Evolutionary conservation across 2,888 invertebrate species (phyloP).

Genomic region (Trichopoda pennipes): DNA sequence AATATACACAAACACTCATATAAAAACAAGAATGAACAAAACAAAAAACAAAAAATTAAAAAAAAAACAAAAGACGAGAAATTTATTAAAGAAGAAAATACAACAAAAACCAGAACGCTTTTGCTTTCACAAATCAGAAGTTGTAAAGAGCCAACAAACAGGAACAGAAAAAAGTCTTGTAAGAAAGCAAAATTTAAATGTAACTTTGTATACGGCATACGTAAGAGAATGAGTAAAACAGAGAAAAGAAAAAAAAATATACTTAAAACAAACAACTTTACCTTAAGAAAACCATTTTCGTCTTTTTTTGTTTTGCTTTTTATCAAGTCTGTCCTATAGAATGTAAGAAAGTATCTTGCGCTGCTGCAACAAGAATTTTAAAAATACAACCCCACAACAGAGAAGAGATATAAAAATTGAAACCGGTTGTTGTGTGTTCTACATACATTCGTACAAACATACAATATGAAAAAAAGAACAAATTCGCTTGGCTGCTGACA

Average conservation of each 20-base stretch:
- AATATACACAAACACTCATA: constrained; percentile 24
- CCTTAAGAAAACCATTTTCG: constrained; percentile 23
- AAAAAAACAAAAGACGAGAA: constrained; percentile 49
- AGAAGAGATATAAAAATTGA: constrained; percentile 24
- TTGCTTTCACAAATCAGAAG: constrained; percentile 71
- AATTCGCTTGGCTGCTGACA: no score
- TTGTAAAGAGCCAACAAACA: constrained; percentile 70
- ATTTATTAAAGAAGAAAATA: constrained; percentile 44
- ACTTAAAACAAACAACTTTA: constrained; percentile 44
- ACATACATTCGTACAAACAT: constrained; percentile 26
- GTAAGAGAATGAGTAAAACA: background rate
- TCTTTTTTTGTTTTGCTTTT: constrained; percentile 5
- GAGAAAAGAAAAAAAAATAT: constrained; percentile 39
- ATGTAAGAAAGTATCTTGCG: constrained; percentile 42
- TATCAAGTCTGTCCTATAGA: constrained; percentile 13
- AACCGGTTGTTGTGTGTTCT: constrained; percentile 64
- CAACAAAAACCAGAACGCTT: constrained; percentile 70
- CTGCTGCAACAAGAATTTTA: constrained; percentile 3
- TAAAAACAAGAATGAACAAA: background rate
- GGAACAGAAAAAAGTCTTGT: constrained; percentile 62
- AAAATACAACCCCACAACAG: background rate
- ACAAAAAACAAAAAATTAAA: constrained; percentile 50
- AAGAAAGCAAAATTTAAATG: constrained; percentile 62
- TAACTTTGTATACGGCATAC: background rate
- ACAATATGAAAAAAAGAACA: no score